phyloP scores from a whole-genome alignment of 2,113 vertebrate genomes.

The Anas platyrhynchos region DNA sequence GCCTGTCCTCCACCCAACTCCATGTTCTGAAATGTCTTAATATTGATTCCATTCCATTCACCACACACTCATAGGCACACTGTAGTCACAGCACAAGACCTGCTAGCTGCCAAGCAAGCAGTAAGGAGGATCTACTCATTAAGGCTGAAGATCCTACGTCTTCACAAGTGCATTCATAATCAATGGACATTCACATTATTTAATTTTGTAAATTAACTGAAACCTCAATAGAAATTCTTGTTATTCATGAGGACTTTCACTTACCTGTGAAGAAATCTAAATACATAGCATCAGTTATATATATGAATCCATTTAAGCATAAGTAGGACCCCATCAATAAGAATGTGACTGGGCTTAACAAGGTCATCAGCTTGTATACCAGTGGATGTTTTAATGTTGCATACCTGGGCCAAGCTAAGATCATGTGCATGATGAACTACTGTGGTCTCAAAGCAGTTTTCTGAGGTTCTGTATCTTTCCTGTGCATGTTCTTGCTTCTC shows the following conservation, averaged over 20 bases:
- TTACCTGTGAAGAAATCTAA: background rate
- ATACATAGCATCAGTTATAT: background rate
- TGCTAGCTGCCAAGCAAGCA: background rate
- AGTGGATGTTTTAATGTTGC: background rate
- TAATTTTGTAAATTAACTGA: background rate
- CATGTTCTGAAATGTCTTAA: background rate
- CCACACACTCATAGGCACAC: background rate
- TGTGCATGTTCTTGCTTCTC: background rate
- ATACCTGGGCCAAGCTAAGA: background rate
- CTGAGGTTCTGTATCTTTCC: background rate
- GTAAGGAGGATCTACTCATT: accelerated
- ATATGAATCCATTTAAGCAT: background rate
- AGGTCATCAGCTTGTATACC: background rate
- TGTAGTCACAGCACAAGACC: background rate
- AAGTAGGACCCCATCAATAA: too few relatives aligned
- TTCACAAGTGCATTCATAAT: background rate
- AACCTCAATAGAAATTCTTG: background rate
- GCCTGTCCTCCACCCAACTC: background rate
- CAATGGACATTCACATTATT: background rate
- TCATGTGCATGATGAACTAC: background rate
- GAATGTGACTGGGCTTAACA: background rate
- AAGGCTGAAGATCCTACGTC: background rate
- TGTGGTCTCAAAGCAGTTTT: background rate
- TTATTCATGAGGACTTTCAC: background rate
- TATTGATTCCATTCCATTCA: background rate